Base-by-base conservation (phyloP, 2,888 invertebrate genomes). In the Stegophylla sp. region DNA sequence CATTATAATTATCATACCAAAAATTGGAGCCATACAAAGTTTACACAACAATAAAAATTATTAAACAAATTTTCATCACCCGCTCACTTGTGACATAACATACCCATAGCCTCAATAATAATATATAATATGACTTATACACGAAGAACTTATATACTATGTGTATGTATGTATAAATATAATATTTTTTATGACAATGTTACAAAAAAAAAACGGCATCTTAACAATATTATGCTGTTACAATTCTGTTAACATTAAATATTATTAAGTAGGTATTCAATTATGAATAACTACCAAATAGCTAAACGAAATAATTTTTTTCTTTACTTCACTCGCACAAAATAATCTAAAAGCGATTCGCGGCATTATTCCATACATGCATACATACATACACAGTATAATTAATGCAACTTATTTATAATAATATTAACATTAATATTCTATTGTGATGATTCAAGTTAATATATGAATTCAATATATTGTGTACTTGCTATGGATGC, bases 261-360 rank as follows among this genome's bases (percentile, higher is more conserved):
- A 56, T 20, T 56, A n/a, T n/a, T n/a, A n/a, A n/a, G n/a, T n/a
- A n/a, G n/a, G n/a, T n/a, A n/a, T n/a, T n/a, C n/a, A 23, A 23
- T 20, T 12, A 5, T n/a, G 20, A 53, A 53, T 9, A n/a, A 45
- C 66, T 66, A 66, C 15, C 5, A 23, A 45, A 45, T 45, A 7
- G 23, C 15, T 15, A 13, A n/a, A 41, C 63, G 34, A 41, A 63
- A 17, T 63, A 10, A n/a, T n/a, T 9, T 10, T 34, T 53, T 1
- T 41, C n/a, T 41, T 7, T 56, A 43, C 15, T 13, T 66, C 1
- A 28, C 15, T 23, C 5, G 43, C 1, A 45, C 26, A 15, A n/a
- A n/a, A 66, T 34, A 34, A 43, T 66, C 20, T 66, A 66, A 66
- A 66, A 43, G 43, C 66, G 20, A 43, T 23, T 20, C 43, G 13